A percentile compares a stretch with the other conserved stretches of the same genome.
phyloP scores from a whole-genome alignment of 2,113 vertebrate species.

The Phrynocephalus versicolor region DNA sequence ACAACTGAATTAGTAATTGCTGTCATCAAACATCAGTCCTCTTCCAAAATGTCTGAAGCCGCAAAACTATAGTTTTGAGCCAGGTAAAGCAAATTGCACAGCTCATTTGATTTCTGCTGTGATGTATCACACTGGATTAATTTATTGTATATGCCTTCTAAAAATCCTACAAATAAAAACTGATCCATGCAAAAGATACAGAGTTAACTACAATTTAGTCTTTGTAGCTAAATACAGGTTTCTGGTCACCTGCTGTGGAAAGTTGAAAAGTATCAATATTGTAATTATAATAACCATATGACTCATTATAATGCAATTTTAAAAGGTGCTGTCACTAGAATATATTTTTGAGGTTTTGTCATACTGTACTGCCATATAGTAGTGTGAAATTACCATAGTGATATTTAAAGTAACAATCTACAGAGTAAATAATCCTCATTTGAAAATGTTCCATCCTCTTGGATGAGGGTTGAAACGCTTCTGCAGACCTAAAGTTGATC shows the following conservation, averaged over 20 bases:
- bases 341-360: background rate
- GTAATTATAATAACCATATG: background rate
- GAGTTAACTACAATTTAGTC: background rate
- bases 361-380: background rate
- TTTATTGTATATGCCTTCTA: conserved; percentile 52
- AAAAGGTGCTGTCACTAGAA: background rate
- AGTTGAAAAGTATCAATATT: too few relatives aligned
- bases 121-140: too few relatives aligned
- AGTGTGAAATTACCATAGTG: background rate
- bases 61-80: conserved; percentile 62
- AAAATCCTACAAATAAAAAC: background rate
- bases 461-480: too few relatives aligned
- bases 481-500: too few relatives aligned
- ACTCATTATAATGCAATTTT: background rate
- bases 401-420: background rate
- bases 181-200: background rate
- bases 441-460: too few relatives aligned
- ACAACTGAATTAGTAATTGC: conserved; percentile 61
- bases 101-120: conserved; percentile 59
- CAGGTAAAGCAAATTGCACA: conserved; percentile 43
- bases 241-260: background rate
- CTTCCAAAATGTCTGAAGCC: conserved; percentile 52
- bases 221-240: background rate
- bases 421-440: background rate
- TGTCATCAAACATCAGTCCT: conserved; percentile 67